Evolutionary conservation across 2,888 invertebrate species (phyloP), one percentile per base, ranked within the genome.

Genomic region (Thyatira batis): DNA sequence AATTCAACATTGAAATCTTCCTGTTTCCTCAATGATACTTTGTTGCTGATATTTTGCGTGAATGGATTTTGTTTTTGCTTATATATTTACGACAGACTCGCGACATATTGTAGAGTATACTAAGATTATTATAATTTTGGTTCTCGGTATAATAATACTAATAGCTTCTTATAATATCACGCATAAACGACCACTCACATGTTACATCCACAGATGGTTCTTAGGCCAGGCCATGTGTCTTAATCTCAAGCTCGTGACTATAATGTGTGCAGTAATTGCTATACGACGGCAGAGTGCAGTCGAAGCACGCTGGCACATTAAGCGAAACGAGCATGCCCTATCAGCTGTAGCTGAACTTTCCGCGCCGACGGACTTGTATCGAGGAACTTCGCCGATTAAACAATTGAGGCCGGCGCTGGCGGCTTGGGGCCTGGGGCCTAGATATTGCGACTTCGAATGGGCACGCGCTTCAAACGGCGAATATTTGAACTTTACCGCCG

Each of bases 381-480:
- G 78, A 67, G 82, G 78, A 86, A 86, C 82, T 85, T 84, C 76
- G 74, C 70, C 79, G 82, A 85, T 87, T 86, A 86, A 84, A 82
- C 85, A 83, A 83, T 84, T 80, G 80, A 78, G 77, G 74, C 70
- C 76, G 70, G 55, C 57, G 59, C 63, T 59, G 63, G 45, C 30
- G 30, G 33, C 33, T 13, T 39, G 39, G 39, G 30, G 39, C 33
- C 33, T 33, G 33, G 73, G 79, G 71, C 60, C 67, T 67, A 72
- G 78, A 79, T 79, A 81, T 78, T 78, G 71, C 75, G 67, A 72
- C 68, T 71, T 58, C 63, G 60, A 70, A 70, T 61, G 63, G 61
- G 57, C 54, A 50, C 61, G 57, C 57, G 52, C 53, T 60, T 46
- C 48, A 44, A 55, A 48, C 46, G 20, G 46, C n/a, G 39, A 39